Evolutionary conservation across 2,888 invertebrate species (phyloP).

Genomic region (Athalia rosae): DNA sequence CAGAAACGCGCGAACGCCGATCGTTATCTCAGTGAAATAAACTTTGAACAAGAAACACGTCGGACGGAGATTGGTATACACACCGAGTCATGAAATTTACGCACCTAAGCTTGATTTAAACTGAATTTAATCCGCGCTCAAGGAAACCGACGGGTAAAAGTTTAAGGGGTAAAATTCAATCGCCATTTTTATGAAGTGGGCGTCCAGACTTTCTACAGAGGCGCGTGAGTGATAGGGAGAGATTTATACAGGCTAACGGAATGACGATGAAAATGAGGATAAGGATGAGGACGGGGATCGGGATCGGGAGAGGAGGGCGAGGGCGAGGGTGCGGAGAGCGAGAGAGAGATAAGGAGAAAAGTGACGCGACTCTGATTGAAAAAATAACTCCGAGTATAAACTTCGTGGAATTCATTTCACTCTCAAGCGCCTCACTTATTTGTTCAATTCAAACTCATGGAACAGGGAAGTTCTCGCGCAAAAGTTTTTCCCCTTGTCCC

Average conservation of each 20-base stretch:
- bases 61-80: slow-evolving; percentile 17
- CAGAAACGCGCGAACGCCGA: slow-evolving; percentile 32
- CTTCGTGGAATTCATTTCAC: slow-evolving; percentile 38
- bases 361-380: slow-evolving; percentile 25
- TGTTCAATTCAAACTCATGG: slow-evolving; percentile 30
- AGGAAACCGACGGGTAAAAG: slow-evolving; percentile 9
- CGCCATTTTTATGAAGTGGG: slow-evolving; percentile 27
- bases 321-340: neutral
- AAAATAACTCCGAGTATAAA: slow-evolving; percentile 30
- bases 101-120: neutral
- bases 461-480: slow-evolving; percentile 12
- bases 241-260: neutral
- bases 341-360: slow-evolving; percentile 36
- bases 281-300: neutral
- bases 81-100: slow-evolving; percentile 1
- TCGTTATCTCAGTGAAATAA: slow-evolving; percentile 35
- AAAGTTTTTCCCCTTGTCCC: neutral
- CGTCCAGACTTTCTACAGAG: neutral
- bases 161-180: slow-evolving; percentile 30
- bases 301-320: neutral
- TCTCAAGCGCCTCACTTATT: slow-evolving; percentile 41
- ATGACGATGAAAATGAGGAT: neutral
- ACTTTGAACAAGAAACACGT: slow-evolving; percentile 31
- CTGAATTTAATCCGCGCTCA: slow-evolving; percentile 3
- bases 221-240: slow-evolving; percentile 20